A percentile compares a stretch with the other conserved stretches of the same genome.
These are phyloP conservation scores for Pyrgus malvae DNA, from an alignment of 2,888 invertebrate species.

Conservation along the genomic window DNA sequence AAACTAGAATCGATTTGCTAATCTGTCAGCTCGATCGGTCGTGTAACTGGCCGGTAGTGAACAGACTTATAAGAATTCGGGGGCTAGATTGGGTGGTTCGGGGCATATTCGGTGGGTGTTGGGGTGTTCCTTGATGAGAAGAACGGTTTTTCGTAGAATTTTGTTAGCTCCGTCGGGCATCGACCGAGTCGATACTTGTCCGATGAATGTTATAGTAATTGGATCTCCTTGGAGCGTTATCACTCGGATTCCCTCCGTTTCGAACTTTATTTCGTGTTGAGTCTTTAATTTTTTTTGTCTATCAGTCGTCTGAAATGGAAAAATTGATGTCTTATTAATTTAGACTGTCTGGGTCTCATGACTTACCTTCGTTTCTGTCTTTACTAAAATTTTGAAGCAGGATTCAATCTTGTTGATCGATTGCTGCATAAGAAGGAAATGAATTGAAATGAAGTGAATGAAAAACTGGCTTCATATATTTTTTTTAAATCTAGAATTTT, in stretches of 20 bases:
- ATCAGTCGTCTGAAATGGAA: background rate
- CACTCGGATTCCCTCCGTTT: conserved; percentile 18
- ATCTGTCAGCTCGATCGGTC: conserved; percentile 7
- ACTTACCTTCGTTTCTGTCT: too few species aligned
- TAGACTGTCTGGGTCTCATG: background rate
- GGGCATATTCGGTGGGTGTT: conserved; percentile 71
- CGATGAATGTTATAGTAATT: conserved; percentile 75
- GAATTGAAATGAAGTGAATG: too few species aligned
- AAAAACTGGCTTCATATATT: too few species aligned
- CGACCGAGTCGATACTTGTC: conserved; percentile 71
- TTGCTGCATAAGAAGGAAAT: too few species aligned
- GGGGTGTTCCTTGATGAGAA: conserved; percentile 75
- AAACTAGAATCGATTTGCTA: background rate
- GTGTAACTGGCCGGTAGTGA: conserved; percentile 27
- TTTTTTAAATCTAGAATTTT: too few species aligned
- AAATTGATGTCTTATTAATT: background rate
- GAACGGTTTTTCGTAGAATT: conserved; percentile 78
- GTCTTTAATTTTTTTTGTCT: conserved; percentile 7
- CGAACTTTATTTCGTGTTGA: conserved; percentile 16
- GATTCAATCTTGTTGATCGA: too few species aligned
- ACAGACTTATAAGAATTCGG: conserved; percentile 67
- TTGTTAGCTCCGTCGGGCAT: conserved; percentile 71
- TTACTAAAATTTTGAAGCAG: too few species aligned
- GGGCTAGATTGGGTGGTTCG: conserved; percentile 70
- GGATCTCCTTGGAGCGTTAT: conserved; percentile 43